Conservation (phyloP, 2,888 invertebrate species). For the Chalcis sispes region DNA sequence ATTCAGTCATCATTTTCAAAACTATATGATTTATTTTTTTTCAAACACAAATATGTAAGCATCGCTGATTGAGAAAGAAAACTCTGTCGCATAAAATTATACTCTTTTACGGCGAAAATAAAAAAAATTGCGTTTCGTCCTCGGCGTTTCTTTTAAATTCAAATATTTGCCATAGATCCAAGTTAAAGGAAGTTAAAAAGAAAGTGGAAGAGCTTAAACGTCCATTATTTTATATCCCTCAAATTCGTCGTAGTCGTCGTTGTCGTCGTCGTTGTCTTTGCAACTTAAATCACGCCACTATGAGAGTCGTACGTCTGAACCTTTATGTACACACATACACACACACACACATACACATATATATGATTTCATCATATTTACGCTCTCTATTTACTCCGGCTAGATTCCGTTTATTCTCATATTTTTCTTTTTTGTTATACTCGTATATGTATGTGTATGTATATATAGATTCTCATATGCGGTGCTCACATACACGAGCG, state of each 20-base stretch:
- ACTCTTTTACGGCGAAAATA: neutral
- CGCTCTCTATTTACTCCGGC: constrained; percentile 31
- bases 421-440: constrained; percentile 1
- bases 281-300: too few species aligned
- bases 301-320: too few species aligned
- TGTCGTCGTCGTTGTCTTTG: neutral
- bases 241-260: neutral
- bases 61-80: neutral
- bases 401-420: constrained; percentile 43
- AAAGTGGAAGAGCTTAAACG: constrained; percentile 22
- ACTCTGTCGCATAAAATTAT: neutral
- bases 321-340: too few species aligned
- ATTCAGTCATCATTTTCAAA: too few species aligned
- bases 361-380: constrained; percentile 17
- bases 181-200: too few species aligned
- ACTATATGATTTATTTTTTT: too few species aligned
- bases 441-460: neutral
- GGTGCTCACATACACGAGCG: neutral
- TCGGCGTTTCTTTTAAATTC: constrained; percentile 16
- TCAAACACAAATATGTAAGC: neutral
- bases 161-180: constrained; percentile 34
- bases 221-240: constrained; percentile 36
- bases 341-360: too few species aligned
- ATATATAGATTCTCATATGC: neutral
- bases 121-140: neutral